Evolutionary conservation across 2,888 invertebrate species (phyloP).

Genomic region (Clanis bilineata): DNA sequence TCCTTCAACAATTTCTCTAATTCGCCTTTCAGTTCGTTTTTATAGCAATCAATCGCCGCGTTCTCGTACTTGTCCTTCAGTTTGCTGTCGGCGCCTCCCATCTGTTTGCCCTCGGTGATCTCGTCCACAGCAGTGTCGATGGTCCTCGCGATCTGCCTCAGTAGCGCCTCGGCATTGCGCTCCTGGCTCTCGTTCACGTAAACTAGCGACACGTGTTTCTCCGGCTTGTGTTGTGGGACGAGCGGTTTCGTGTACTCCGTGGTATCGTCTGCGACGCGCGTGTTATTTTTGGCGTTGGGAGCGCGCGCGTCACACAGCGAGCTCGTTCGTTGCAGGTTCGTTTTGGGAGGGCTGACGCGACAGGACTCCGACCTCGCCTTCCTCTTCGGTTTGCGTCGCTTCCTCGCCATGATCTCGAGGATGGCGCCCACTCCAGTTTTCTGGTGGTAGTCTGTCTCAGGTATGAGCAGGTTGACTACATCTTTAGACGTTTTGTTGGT

Average conservation of each 20-base stretch:
- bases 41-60: conserved; percentile 56
- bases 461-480: conserved; percentile 74
- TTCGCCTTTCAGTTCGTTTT: conserved; percentile 62
- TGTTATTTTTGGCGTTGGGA: conserved; percentile 64
- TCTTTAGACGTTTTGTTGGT: conserved; percentile 62
- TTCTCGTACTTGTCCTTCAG: conserved; percentile 49
- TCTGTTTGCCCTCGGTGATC: conserved; percentile 58
- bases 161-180: conserved; percentile 68
- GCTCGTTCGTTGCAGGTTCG: conserved; percentile 52
- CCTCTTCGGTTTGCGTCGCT: conserved; percentile 52
- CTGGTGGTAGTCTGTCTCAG: conserved; percentile 67
- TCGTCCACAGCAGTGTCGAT: conserved; percentile 72
- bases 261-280: conserved; percentile 47
- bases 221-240: conserved; percentile 68
- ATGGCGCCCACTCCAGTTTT: conserved; percentile 69
- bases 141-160: conserved; percentile 69
- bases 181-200: conserved; percentile 72
- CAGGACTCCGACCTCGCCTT: conserved; percentile 53
- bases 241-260: conserved; percentile 73
- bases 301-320: conserved; percentile 51
- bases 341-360: conserved; percentile 55
- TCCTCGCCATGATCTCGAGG: conserved; percentile 75
- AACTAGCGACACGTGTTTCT: conserved; percentile 71
- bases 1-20: conserved; percentile 56
- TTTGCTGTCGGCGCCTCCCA: conserved; percentile 65